Evolutionary conservation across 2,113 vertebrate genomes (phyloP), one percentile per base, ranked within the genome.

Genomic region (Pterocles gutturalis): DNA sequence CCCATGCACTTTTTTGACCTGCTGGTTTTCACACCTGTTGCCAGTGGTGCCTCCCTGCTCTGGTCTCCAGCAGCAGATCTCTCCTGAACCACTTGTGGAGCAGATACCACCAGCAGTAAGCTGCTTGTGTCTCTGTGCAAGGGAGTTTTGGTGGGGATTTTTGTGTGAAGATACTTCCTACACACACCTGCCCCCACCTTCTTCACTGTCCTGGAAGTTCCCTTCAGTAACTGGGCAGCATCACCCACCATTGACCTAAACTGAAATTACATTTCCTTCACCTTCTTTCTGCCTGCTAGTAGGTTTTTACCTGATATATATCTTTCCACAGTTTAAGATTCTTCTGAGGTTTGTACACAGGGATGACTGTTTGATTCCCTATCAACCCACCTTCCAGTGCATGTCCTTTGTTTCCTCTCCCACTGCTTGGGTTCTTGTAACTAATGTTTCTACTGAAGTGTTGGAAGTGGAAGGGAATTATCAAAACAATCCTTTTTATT

Each of bases 101-200:
- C n/a, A 65, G 58, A 51, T 38, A 6, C 25, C 61, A 20, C 17
- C 29, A 38, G 45, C 34, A 33, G 34, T 17, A 80, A 70, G 29
- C 21, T 57, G 46, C 54, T 75, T 41, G 33, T 82, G 46, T 58
- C 22, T 24, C 41, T 38, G n/a, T 48, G 51, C 0, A 1, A 76
- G 21, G 11, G 41, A 73, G 55, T 0, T 0, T 67, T 58, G 55
- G 54, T 12, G 25, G 60, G 55, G 72, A 45, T 54, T 86, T 86
- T 89, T 86, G 45, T 25, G 14, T 29, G 36, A n/a, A 4, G 15
- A 28, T 28, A 49, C 15, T 22, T 70, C 29, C 43, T 41, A 41
- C 41, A 41, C 41, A 41, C 34, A 8, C 6, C 2, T 0, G 0
- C 46, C 13, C 28, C 20, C 6, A 38, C 11, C 13, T 60, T 85